Conservation (phyloP, 2,888 invertebrate genomes). For the Chrysomela aeneicollis region DNA sequence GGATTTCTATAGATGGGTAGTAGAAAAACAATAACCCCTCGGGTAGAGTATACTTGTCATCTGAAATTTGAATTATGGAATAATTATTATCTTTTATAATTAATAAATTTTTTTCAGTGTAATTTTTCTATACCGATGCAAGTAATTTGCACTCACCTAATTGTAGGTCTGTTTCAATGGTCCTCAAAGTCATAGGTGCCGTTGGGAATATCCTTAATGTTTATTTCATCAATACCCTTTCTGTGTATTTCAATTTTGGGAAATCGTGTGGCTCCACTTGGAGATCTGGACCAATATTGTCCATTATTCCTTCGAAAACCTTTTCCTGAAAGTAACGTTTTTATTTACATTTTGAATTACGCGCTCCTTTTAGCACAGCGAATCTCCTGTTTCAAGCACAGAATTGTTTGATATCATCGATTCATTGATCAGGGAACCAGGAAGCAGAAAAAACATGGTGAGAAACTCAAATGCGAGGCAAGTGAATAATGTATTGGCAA, state of each 20-base stretch:
- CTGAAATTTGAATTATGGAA: background rate
- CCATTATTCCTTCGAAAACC: slow-evolving; percentile 41
- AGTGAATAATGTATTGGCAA: too few relatives aligned
- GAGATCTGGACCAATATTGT: slow-evolving; percentile 34
- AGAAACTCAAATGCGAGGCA: too few relatives aligned
- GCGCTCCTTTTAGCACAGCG: too few relatives aligned
- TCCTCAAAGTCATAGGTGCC: slow-evolving; percentile 24
- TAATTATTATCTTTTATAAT: too few relatives aligned
- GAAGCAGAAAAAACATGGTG: too few relatives aligned
- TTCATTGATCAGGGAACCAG: too few relatives aligned
- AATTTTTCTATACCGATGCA: too few relatives aligned
- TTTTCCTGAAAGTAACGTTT: slow-evolving; percentile 41
- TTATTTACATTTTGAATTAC: too few relatives aligned
- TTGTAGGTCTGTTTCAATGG: background rate
- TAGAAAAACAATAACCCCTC: background rate
- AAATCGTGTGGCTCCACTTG: slow-evolving; percentile 34
- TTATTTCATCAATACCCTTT: slow-evolving; percentile 46
- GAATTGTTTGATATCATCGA: too few relatives aligned
- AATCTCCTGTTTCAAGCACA: too few relatives aligned
- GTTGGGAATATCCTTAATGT: slow-evolving; percentile 45
- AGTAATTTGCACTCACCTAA: background rate
- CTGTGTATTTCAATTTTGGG: slow-evolving; percentile 41
- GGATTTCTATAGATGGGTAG: background rate
- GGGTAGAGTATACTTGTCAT: background rate
- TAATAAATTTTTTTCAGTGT: too few relatives aligned